Percentiles rank a stretch among this genome's conserved stretches.
Conservation (phyloP, 2,888 invertebrate species). For the Leptopilina myrica region DNA sequence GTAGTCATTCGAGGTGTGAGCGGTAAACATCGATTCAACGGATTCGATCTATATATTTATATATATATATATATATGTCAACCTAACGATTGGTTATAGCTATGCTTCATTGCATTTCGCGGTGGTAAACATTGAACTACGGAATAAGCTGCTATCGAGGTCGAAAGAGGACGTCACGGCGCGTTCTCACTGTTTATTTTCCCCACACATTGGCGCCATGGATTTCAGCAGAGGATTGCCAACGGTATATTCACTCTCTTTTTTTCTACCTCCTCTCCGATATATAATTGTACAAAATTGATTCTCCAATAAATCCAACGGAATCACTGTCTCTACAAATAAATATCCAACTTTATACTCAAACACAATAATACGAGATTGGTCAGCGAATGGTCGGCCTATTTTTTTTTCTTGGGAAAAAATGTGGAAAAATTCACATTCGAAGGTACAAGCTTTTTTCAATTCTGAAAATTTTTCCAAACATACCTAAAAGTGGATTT, state of each 20-base stretch:
- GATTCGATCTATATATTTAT: constrained; percentile 28
- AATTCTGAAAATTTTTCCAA: too few relatives aligned
- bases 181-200: constrained; percentile 32
- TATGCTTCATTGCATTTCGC: constrained; percentile 39
- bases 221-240: constrained; percentile 9
- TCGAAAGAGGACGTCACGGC: constrained; percentile 32
- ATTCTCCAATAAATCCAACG: neutral
- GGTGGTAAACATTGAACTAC: constrained; percentile 36
- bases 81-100: constrained; percentile 36
- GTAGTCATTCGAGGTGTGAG: constrained; percentile 27
- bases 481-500: too few relatives aligned
- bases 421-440: too few relatives aligned
- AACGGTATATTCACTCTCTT: neutral
- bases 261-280: neutral
- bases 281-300: constrained; percentile 25
- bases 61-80: constrained; percentile 28
- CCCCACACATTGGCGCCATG: constrained; percentile 31
- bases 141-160: constrained; percentile 40
- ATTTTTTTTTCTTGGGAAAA: too few relatives aligned
- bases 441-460: too few relatives aligned
- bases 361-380: too few relatives aligned
- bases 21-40: constrained; percentile 33
- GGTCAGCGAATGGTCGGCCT: too few relatives aligned
- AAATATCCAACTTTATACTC: too few relatives aligned
- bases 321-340: neutral